phyloP scores from a whole-genome alignment of 2,113 vertebrate species.

The Hucho hucho region DNA sequence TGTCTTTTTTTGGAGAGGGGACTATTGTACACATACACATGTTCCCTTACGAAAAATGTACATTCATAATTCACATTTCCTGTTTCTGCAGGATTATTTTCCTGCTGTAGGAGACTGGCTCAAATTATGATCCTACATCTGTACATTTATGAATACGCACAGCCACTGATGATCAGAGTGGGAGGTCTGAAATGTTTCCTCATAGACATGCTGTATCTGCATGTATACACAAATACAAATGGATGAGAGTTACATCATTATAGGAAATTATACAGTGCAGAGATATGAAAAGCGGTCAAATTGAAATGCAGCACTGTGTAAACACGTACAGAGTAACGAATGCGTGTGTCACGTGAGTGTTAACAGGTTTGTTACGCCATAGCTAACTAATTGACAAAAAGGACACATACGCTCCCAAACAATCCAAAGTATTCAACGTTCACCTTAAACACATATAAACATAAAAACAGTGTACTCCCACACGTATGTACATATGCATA shows the following conservation, averaged over 20 bases:
- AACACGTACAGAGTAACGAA: neutral
- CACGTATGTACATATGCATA: slow-evolving; percentile 3
- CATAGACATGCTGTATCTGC: neutral
- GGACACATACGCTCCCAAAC: neutral
- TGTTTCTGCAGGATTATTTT: too few relatives aligned
- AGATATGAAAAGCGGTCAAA: neutral
- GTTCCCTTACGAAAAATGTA: too few relatives aligned
- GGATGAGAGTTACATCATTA: neutral
- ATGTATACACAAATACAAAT: neutral
- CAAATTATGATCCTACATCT: too few relatives aligned
- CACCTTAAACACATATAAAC: neutral
- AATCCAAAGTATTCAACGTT: neutral
- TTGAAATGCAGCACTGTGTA: neutral
- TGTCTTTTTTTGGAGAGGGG: slow-evolving; percentile 4
- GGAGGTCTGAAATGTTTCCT: neutral
- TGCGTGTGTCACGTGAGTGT: neutral
- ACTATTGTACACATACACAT: neutral
- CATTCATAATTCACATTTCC: too few relatives aligned
- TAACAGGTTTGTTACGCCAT: neutral
- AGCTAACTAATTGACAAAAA: neutral
- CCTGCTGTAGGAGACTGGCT: too few relatives aligned
- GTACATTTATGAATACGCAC: neutral
- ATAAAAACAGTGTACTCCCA: neutral
- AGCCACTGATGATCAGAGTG: neutral
- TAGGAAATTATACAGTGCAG: neutral